A percentile compares a stretch with the other conserved stretches of the same genome.
These are phyloP conservation scores for Melanchra persicariae DNA, from an alignment of 2,888 invertebrate genomes.

Conservation along the genomic window DNA sequence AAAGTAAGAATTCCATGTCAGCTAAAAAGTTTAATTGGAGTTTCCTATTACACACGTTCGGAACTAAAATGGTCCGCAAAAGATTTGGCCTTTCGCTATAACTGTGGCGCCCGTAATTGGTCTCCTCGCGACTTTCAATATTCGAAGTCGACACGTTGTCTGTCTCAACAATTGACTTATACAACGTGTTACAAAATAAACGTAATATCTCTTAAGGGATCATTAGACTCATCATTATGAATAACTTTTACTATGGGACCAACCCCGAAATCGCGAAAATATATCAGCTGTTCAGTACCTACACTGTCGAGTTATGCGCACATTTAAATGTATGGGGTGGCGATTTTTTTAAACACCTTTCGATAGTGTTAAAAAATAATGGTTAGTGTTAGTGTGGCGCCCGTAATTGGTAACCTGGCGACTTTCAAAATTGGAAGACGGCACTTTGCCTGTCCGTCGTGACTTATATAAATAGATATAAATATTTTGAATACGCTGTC, in stretches of 20 bases:
- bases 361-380: not conserved
- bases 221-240: no score
- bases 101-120: slow-evolving; percentile 22
- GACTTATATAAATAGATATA: no score
- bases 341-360: no score
- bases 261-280: no score
- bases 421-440: not conserved
- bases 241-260: no score
- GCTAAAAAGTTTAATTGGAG: slow-evolving; percentile 37
- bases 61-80: slow-evolving; percentile 9
- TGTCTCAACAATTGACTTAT: slow-evolving; percentile 4
- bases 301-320: no score
- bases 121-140: slow-evolving; percentile 11
- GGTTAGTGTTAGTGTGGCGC: not conserved
- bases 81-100: slow-evolving; percentile 9
- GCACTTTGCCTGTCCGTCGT: not conserved
- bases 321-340: no score
- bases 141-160: not conserved
- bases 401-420: not conserved
- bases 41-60: slow-evolving; percentile 17
- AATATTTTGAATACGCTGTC: not conserved
- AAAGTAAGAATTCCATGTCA: slow-evolving; percentile 19
- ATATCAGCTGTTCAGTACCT: no score
- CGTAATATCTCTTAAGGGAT: no score
- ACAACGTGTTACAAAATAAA: no score